A percentile compares a stretch with the other conserved stretches of the same genome.
Evolutionary conservation across 2,113 vertebrate species (phyloP).

Genomic region (Hyperopisus bebe): DNA sequence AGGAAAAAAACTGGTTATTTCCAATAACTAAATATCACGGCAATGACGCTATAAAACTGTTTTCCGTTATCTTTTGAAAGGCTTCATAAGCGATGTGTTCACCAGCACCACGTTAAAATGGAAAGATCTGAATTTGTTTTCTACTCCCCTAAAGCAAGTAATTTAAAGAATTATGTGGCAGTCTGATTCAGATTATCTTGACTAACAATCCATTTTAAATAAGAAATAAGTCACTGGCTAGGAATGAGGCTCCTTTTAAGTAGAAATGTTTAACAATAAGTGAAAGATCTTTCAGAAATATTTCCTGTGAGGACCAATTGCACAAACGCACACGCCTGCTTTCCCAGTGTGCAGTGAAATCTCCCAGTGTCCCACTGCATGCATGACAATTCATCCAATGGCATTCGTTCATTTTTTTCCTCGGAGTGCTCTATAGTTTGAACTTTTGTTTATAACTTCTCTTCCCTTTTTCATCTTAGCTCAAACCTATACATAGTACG

Average conservation of each 20-base stretch:
- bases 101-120: background rate
- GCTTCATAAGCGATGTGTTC: background rate
- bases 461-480: background rate
- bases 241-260: background rate
- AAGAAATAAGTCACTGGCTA: background rate
- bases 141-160: background rate
- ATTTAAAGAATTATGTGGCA: background rate
- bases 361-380: background rate
- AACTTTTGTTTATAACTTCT: background rate
- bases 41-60: background rate
- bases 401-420: background rate
- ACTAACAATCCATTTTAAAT: background rate
- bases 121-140: background rate
- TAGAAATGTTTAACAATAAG: background rate
- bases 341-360: background rate
- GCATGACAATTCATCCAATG: conserved; percentile 9
- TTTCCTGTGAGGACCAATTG: background rate
- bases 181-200: background rate
- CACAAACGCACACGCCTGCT: background rate
- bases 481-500: background rate
- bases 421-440: background rate
- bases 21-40: background rate
- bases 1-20: background rate
- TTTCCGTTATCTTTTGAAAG: background rate
- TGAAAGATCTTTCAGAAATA: background rate